These are phyloP conservation scores for Anomalospiza imberbis DNA, from an alignment of 2,797 vertebrate species.

Conservation along the genomic window DNA sequence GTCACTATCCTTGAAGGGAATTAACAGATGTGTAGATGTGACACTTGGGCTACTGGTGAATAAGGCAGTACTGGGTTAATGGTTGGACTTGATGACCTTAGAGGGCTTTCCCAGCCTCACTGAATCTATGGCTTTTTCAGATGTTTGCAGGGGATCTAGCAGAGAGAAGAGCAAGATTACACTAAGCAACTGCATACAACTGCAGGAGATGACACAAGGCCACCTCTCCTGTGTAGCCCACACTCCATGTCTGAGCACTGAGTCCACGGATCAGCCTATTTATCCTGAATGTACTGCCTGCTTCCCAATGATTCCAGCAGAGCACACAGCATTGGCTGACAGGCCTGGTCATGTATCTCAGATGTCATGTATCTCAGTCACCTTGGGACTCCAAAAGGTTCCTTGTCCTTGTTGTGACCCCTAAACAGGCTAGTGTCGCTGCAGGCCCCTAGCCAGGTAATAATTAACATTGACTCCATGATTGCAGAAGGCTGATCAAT, in stretches of 20 bases:
- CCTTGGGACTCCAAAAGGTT: not conserved
- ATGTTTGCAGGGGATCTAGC: not conserved
- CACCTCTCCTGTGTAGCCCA: not conserved
- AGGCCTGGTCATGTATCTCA: not conserved
- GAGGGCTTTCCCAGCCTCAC: not conserved
- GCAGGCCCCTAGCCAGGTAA: too few species aligned
- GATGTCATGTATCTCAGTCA: accelerated
- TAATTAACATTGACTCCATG: too few species aligned
- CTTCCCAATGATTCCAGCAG: not conserved
- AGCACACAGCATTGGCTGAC: not conserved
- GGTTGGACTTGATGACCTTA: not conserved
- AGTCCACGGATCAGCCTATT: not conserved
- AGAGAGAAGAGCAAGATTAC: not conserved
- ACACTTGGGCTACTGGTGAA: not conserved
- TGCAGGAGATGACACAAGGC: not conserved
- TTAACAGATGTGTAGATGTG: not conserved
- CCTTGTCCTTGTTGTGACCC: not conserved
- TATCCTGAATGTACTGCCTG: accelerated
- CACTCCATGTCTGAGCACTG: accelerated
- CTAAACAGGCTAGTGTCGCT: not conserved
- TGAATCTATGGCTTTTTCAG: not conserved
- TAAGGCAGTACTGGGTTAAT: not conserved
- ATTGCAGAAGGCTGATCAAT: too few species aligned
- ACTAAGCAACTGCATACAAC: not conserved
- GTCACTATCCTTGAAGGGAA: not conserved